A percentile compares a stretch with the other conserved stretches of the same genome.
phyloP scores from a whole-genome alignment of 2,113 vertebrate genomes.

The Pogonocichla stellata region DNA sequence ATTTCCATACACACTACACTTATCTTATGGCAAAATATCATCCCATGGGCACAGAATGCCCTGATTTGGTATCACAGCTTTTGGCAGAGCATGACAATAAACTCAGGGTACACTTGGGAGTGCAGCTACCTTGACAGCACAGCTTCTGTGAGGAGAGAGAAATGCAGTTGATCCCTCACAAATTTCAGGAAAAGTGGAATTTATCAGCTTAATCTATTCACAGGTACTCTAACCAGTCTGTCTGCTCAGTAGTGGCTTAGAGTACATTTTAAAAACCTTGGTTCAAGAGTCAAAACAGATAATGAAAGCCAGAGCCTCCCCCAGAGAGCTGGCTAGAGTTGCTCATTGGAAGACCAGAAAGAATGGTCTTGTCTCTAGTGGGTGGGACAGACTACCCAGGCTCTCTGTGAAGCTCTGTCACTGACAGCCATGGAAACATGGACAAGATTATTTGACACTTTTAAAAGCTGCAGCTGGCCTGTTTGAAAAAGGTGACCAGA shows the following conservation, averaged over 20 bases:
- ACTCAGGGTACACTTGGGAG: neutral
- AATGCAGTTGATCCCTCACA: neutral
- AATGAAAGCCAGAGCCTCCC: neutral
- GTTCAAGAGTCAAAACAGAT: neutral
- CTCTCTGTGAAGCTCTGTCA: neutral
- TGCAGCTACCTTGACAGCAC: neutral
- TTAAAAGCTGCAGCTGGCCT: neutral
- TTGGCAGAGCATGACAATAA: constrained; percentile 1
- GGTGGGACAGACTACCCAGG: neutral
- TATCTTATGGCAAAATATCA: neutral
- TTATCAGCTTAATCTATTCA: neutral
- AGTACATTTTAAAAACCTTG: neutral
- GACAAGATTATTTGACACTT: neutral
- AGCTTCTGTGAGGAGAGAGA: neutral
- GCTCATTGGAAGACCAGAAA: neutral
- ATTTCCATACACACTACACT: neutral
- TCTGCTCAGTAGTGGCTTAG: neutral
- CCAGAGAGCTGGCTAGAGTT: neutral
- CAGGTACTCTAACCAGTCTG: neutral
- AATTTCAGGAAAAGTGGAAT: neutral
- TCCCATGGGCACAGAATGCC: neutral
- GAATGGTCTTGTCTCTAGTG: neutral
- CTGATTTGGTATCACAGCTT: neutral
- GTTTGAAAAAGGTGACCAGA: neutral
- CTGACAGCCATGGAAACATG: neutral